Evolutionary conservation across 1,140 invertebrate species (phyloP), one percentile per base, ranked within the genome.

Genomic region (Drepana arcuata): DNA sequence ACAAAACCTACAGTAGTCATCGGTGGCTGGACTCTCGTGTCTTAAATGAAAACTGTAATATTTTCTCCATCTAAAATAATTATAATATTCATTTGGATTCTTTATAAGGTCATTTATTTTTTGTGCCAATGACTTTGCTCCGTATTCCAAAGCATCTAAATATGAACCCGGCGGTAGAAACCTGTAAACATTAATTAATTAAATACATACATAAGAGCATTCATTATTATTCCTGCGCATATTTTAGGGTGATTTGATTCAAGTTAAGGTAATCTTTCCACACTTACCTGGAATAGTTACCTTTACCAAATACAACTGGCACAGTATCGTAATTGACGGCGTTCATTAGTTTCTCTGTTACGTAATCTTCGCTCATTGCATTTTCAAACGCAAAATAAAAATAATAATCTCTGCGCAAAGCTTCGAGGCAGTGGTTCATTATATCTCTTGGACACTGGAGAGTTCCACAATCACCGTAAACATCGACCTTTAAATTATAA

Each of bases 321-420:
- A 77, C 67, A 1, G 65, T 57, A 28, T 66, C 35, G 27, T 71
- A 41, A 1, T 61, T 29, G 1, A 73, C 34, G 14, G 61, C 59
- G 29, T 60, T 38, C n/a, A 73, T 29, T 5, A 73, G 23, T 30
- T 71, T 72, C 52, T 90, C 89, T 0, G 89, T 89, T 1, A 89
- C 83, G 52, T 90, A 90, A 65, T 90, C 88, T 24, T 81, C 71
- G 54, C 82, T 84, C 0, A 86, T 37, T 12, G 86, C 77, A 59
- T 91, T 92, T 59, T 92, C 91, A 41, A 92, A 91, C 0, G 90
- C 84, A 14, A 92, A 68, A 67, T 91, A 92, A 50, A 92, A 92
- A 44, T 86, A 88, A 58, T 92, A 91, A 7, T 82, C 35, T 1
- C 79, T 70, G 16, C 75, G 48, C 1, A 89, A 30, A 11, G 65